These are phyloP conservation scores for Machaerirhynchus nigripectus DNA, from an alignment of 2,113 vertebrate genomes.

Conservation along the genomic window DNA sequence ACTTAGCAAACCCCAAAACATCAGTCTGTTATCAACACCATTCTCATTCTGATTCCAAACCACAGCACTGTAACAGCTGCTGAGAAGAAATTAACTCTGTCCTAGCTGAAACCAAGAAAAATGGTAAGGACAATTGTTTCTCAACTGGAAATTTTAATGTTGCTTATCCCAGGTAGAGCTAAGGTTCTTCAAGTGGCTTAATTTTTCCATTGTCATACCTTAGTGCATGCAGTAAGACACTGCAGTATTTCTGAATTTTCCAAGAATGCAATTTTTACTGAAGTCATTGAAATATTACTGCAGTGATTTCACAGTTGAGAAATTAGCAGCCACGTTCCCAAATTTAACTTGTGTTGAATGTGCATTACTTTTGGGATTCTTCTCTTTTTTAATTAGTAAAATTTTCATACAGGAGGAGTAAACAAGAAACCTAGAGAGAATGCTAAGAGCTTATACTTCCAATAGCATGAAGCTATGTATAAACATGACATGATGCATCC, in stretches of 20 bases:
- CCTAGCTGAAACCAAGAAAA: not conserved
- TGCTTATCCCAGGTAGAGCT: not conserved
- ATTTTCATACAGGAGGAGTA: not conserved
- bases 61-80: not conserved
- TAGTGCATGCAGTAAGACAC: not conserved
- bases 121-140: not conserved
- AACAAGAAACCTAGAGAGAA: conserved; percentile 14
- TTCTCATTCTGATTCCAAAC: not conserved
- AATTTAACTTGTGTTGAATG: not conserved
- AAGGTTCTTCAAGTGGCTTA: not conserved
- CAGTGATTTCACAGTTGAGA: not conserved
- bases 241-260: not conserved
- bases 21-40: not conserved
- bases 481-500: not conserved
- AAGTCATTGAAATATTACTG: not conserved
- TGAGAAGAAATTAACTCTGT: not conserved
- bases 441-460: not conserved
- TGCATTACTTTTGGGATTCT: not conserved
- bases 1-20: not conserved
- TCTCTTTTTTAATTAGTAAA: not conserved
- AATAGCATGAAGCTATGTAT: not conserved
- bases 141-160: not conserved
- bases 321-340: not conserved
- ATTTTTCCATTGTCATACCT: not conserved
- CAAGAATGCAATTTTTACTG: not conserved